These are phyloP conservation scores for Alosa sapidissima DNA, from an alignment of 2,797 vertebrate genomes.

Conservation along the genomic window DNA sequence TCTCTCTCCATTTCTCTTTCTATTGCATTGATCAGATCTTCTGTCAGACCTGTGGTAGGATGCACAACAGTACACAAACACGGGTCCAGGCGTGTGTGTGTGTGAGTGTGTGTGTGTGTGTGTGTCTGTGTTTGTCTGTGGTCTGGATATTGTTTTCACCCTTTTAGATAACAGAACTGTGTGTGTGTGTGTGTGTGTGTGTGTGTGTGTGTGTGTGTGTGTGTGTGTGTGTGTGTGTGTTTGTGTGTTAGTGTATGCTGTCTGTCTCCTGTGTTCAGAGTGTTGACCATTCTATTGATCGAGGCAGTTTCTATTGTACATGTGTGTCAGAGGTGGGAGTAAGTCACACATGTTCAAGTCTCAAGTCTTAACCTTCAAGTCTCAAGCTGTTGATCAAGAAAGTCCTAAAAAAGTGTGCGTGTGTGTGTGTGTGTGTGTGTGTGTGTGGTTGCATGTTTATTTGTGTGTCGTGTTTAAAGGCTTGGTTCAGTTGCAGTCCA, in stretches of 20 bases:
- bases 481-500: not conserved
- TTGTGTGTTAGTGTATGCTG: not conserved
- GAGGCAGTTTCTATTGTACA: not conserved
- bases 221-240: conserved; percentile 27
- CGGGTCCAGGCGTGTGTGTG: not conserved
- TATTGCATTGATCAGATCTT: not conserved
- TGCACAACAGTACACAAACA: not conserved
- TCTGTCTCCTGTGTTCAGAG: not conserved
- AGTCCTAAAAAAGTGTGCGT: too few relatives aligned
- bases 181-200: not conserved
- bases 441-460: conserved; percentile 28
- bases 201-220: not conserved
- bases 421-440: conserved; percentile 32
- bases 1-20: not conserved
- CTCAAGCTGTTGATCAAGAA: too few relatives aligned
- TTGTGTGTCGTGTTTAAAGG: not conserved
- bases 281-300: not conserved
- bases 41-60: not conserved
- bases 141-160: too few relatives aligned
- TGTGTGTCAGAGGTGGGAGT: not conserved
- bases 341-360: not conserved
- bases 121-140: not conserved
- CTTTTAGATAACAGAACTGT: too few relatives aligned
- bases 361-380: too few relatives aligned
- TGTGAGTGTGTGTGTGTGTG: not conserved